Percentiles rank a stretch among this genome's conserved stretches.
Conservation (phyloP, 2,888 invertebrate genomes). For the Eugnorisma glareosa region DNA sequence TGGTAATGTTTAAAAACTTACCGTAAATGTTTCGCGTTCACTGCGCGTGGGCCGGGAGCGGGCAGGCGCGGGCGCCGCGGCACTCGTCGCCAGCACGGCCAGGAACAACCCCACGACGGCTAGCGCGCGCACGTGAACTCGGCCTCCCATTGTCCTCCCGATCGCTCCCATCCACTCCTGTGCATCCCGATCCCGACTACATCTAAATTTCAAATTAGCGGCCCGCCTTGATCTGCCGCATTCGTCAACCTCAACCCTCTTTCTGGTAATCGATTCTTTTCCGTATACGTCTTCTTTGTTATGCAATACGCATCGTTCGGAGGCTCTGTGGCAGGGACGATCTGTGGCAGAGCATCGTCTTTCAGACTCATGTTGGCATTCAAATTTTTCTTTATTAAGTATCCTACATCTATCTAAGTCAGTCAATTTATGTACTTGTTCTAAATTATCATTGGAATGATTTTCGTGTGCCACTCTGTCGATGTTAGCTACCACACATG, state of each 20-base stretch:
- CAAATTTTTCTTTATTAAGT: slow-evolving; percentile 76
- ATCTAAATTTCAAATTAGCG: slow-evolving; percentile 87
- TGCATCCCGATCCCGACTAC: slow-evolving; percentile 77
- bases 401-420: slow-evolving; percentile 86
- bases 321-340: slow-evolving; percentile 61
- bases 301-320: slow-evolving; percentile 77
- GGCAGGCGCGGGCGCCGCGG: slow-evolving; percentile 83
- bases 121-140: slow-evolving; percentile 78
- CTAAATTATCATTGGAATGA: slow-evolving; percentile 86
- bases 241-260: slow-evolving; percentile 81
- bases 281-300: slow-evolving; percentile 82
- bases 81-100: slow-evolving; percentile 78
- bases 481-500: slow-evolving; percentile 71
- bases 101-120: slow-evolving; percentile 81
- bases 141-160: slow-evolving; percentile 84
- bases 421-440: slow-evolving; percentile 81
- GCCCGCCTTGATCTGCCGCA: slow-evolving; percentile 81
- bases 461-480: slow-evolving; percentile 76
- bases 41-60: slow-evolving; percentile 76
- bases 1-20: slow-evolving; percentile 74
- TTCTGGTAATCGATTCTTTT: slow-evolving; percentile 84
- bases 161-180: slow-evolving; percentile 78
- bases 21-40: slow-evolving; percentile 80
- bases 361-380: slow-evolving; percentile 78
- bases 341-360: slow-evolving; percentile 74